phyloP scores from a whole-genome alignment of 2,797 vertebrate genomes.

The Peromyscus attwateri region DNA sequence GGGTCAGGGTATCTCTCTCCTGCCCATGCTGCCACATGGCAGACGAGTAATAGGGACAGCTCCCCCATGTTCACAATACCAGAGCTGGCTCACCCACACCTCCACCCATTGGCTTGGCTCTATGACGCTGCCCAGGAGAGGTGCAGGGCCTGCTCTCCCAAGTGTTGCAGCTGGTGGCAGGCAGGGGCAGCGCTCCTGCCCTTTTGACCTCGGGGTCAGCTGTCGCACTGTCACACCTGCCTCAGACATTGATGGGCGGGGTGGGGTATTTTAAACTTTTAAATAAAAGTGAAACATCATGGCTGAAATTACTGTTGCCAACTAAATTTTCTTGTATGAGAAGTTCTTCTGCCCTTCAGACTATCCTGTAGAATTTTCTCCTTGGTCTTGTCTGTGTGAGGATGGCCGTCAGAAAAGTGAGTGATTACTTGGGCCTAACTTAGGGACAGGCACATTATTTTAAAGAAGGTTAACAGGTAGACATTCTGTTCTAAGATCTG shows the following conservation, averaged over 20 bases:
- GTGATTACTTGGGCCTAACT: constrained; percentile 7
- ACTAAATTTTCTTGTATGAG: neutral
- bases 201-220: neutral
- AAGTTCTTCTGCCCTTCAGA: neutral
- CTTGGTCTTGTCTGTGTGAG: constrained; percentile 17
- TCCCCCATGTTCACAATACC: too few species aligned
- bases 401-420: constrained; percentile 29
- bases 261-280: neutral
- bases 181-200: neutral
- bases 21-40: too few species aligned
- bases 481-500: constrained; percentile 56
- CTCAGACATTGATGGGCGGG: neutral
- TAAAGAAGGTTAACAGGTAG: neutral
- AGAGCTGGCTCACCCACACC: too few species aligned
- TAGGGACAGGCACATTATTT: constrained; percentile 37
- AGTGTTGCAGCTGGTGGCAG: too few species aligned
- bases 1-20: too few species aligned
- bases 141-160: too few species aligned
- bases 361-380: neutral
- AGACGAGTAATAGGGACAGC: too few species aligned
- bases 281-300: neutral
- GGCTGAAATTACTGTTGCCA: constrained; percentile 41
- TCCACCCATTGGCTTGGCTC: too few species aligned
- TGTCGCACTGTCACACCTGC: neutral
- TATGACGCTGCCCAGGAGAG: too few species aligned